Base-by-base conservation (phyloP, 1,140 invertebrate species). In the Pachyrhynchus sulphureomaculatus region DNA sequence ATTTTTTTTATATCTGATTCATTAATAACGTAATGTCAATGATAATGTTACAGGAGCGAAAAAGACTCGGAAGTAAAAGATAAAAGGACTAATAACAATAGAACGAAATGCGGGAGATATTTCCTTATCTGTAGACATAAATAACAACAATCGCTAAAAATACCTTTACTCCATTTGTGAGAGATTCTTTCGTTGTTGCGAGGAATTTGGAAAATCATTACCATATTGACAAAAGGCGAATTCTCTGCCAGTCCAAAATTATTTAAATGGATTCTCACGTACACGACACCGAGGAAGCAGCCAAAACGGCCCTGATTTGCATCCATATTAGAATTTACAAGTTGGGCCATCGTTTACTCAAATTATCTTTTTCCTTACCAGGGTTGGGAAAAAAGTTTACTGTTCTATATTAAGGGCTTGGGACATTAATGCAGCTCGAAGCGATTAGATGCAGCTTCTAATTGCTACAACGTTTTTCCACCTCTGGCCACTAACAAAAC, bases 301-400 rank as follows among this genome's bases (percentile, higher is more conserved):
- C 54, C 42, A 45, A 56, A 56, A 56, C 54, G 29, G 33, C 34
- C 54, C 41, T 47, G 54, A 56, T 56, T 56, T 56, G 54, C 54
- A 56, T 56, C 54, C 54, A 56, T 56, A 56, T 56, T 56, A 56
- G 54, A 56, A 56, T 56, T 56, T 56, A 47, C 54, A 56, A 56
- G 54, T 41, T 24, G 41, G 20, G 29, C 52, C 39, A 55, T 55
- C 52, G 54, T 36, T 56, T 56, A 56, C 26, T n/a, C 42, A 26
- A 56, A 56, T 56, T 56, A 56, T 29, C 54, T 34, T 36, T 55
- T 55, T 23, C 13, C 8, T 12, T 47, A 6, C 18, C 9, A 15
- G 17, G 37, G 17, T n/a, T 41, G 12, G 37, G 5, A 6, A 6
- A 6, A 6, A 4, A 12, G 12, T 32, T 6, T 4, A 4, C 5